phyloP scores from a whole-genome alignment of 2,113 vertebrate genomes.

The Nibea coibor region DNA sequence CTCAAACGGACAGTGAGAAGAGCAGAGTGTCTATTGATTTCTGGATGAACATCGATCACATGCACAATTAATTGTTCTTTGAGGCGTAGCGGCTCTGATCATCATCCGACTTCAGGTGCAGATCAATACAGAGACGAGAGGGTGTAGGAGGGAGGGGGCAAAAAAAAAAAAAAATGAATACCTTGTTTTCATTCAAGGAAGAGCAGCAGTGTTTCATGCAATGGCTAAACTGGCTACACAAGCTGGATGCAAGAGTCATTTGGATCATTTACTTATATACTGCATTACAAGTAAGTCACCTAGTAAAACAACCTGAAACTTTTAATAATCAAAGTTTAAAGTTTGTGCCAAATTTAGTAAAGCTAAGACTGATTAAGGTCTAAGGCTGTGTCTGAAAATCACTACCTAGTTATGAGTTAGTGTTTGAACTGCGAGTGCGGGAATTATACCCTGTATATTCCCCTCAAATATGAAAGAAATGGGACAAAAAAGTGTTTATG shows the following conservation, averaged over 20 bases:
- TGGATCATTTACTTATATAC: not conserved
- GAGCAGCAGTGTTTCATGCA: not conserved
- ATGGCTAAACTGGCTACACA: not conserved
- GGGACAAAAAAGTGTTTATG: no score
- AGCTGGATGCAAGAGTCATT: not conserved
- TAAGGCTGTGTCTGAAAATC: no score
- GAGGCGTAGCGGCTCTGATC: slow-evolving; percentile 69
- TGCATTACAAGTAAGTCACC: no score
- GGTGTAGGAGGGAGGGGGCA: not conserved
- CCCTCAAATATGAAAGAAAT: no score
- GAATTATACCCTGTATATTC: no score
- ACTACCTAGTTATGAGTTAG: no score
- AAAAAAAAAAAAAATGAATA: not conserved
- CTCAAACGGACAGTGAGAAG: slow-evolving; percentile 25
- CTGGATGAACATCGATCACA: slow-evolving; percentile 79
- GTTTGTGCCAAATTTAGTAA: no score
- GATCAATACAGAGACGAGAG: slow-evolving; percentile 56
- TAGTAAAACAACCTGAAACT: no score
- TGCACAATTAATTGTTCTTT: slow-evolving; percentile 83
- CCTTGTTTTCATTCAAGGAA: slow-evolving; percentile 8
- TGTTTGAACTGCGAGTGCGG: no score
- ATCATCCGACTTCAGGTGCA: slow-evolving; percentile 60
- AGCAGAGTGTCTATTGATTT: slow-evolving; percentile 69
- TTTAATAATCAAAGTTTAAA: no score
- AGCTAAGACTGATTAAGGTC: no score